Evolutionary conservation across 1,140 invertebrate genomes (phyloP).

Genomic region (Musca domestica): DNA sequence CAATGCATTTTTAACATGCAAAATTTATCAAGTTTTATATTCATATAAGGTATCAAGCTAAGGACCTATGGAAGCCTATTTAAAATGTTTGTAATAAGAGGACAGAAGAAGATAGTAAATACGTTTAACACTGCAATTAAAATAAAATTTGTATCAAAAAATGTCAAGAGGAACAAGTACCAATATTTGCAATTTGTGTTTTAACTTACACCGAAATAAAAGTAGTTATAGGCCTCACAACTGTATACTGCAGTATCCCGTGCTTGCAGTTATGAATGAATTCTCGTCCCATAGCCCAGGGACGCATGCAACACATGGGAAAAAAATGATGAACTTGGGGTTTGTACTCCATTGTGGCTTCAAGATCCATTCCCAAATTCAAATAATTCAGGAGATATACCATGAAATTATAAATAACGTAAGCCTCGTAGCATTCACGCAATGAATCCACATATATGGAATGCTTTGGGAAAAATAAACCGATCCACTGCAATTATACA

Average conservation of each 20-base stretch:
- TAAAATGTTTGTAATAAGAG: no score
- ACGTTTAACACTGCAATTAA: no score
- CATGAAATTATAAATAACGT: conserved; percentile 98
- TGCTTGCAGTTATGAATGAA: conserved; percentile 94
- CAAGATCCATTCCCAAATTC: conserved; percentile 77
- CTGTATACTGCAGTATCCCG: conserved; percentile 92
- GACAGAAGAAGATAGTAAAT: no score
- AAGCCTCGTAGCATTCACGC: conserved; percentile 93
- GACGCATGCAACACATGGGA: conserved; percentile 77
- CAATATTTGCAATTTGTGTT: no score
- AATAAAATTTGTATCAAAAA: no score
- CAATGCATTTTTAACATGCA: no score
- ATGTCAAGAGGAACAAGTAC: no score
- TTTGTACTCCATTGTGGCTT: conserved; percentile 78
- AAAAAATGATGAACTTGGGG: conserved; percentile 82
- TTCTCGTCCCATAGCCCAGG: conserved; percentile 87
- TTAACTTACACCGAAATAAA: conserved; percentile 79
- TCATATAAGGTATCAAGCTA: no score
- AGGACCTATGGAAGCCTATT: no score
- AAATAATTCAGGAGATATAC: conserved; percentile 89
- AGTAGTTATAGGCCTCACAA: conserved; percentile 84
- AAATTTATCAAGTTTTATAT: no score
- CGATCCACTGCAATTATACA: conserved; percentile 70
- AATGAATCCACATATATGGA: conserved; percentile 90
- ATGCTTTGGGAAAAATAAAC: conserved; percentile 74